Conservation (phyloP, 1,140 invertebrate genomes). For the Philotrypesis tridentata region DNA sequence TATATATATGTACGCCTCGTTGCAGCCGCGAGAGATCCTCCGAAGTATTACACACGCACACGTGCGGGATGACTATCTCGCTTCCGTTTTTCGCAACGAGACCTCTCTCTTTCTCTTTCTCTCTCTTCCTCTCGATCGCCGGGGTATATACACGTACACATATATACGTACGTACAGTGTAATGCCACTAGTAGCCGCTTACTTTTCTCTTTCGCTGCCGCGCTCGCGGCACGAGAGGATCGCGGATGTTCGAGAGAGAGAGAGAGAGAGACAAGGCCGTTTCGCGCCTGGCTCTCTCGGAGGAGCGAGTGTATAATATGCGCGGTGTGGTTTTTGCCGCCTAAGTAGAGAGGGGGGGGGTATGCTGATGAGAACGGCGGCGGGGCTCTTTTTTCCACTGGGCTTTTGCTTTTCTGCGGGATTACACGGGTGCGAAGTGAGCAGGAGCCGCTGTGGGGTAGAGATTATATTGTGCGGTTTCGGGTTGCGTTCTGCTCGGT, state of each 20-base stretch:
- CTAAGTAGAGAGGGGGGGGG: no score
- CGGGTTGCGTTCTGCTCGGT: no score
- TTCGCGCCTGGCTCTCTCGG: not conserved
- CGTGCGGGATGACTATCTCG: slow-evolving; percentile 31
- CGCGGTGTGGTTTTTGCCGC: no score
- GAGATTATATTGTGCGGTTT: no score
- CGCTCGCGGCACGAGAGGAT: not conserved
- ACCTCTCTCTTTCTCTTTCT: not conserved
- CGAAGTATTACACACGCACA: not conserved
- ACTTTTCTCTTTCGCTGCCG: not conserved
- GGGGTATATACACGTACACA: not conserved
- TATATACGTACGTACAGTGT: no score
- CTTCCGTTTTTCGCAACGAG: slow-evolving; percentile 46
- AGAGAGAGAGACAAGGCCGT: slow-evolving; percentile 8
- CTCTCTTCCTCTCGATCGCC: not conserved
- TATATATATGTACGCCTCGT: no score
- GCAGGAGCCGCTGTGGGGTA: no score
- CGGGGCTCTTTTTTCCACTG: no score
- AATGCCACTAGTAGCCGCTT: not conserved
- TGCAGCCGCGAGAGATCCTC: not conserved
- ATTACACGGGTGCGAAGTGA: no score
- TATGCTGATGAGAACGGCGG: no score
- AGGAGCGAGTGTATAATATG: not conserved
- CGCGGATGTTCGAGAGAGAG: slow-evolving; percentile 10
- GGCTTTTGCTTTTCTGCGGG: no score